Percentiles rank a stretch among this genome's conserved stretches.
Evolutionary conservation across 2,113 vertebrate genomes (phyloP).

Genomic region (Takifugu bimaculatus): DNA sequence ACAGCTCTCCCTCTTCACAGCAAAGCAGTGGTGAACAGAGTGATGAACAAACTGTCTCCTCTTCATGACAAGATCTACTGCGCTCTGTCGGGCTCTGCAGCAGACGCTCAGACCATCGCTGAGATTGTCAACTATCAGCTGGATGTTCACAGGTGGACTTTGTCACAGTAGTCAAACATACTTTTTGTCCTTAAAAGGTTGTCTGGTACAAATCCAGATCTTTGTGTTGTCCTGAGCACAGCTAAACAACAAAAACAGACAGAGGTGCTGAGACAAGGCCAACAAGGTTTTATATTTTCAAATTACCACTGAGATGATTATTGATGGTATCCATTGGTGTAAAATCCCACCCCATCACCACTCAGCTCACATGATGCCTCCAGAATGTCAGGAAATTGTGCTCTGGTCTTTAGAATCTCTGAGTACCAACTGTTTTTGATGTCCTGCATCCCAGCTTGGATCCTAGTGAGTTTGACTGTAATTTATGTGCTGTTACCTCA

Average conservation of each 20-base stretch:
- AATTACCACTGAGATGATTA: too few relatives aligned
- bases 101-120: conserved; percentile 83
- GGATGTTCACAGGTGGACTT: conserved; percentile 81
- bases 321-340: too few relatives aligned
- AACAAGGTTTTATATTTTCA: too few relatives aligned
- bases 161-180: background rate
- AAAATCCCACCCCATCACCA: too few relatives aligned
- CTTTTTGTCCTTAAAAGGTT: too few relatives aligned
- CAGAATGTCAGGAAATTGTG: too few relatives aligned
- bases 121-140: conserved; percentile 84
- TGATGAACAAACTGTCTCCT: conserved; percentile 84
- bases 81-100: conserved; percentile 85
- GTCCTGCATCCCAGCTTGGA: background rate
- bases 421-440: background rate
- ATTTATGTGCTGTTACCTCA: conserved; percentile 34
- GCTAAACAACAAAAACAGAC: background rate
- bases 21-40: conserved; percentile 78
- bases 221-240: background rate
- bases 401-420: background rate
- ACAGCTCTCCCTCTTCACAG: conserved; percentile 49
- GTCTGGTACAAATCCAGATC: background rate
- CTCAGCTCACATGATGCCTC: too few relatives aligned
- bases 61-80: conserved; percentile 85
- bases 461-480: background rate
- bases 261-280: too few relatives aligned